Evolutionary conservation across 2,888 invertebrate species (phyloP).

Genomic region (Lymantria dispar): DNA sequence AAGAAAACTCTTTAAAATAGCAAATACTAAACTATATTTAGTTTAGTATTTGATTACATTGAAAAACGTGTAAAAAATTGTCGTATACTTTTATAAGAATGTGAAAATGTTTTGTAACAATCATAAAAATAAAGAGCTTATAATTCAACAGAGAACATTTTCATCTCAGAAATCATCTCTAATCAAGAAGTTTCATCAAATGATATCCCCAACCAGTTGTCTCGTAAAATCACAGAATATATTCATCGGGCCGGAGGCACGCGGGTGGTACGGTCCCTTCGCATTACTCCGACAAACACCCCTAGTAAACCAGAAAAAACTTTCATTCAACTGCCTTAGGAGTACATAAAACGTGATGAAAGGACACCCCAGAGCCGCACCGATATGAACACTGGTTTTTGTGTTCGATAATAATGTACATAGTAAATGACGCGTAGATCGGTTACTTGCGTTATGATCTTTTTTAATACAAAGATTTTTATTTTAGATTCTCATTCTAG

Average conservation of each 20-base stretch:
- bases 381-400: constrained; percentile 44
- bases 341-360: constrained; percentile 57
- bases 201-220: constrained; percentile 27
- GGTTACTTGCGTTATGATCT: not conserved
- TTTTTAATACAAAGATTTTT: not conserved
- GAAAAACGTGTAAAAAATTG: too few relatives aligned
- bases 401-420: constrained; percentile 34
- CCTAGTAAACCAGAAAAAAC: constrained; percentile 54
- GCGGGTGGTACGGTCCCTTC: constrained; percentile 28
- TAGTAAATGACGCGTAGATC: constrained; percentile 10
- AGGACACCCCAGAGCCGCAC: constrained; percentile 43
- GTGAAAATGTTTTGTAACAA: too few relatives aligned
- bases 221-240: constrained; percentile 43
- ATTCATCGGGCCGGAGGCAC: constrained; percentile 34
- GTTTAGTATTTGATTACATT: too few relatives aligned
- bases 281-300: constrained; percentile 45
- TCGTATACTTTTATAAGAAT: too few relatives aligned
- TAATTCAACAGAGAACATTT: constrained; percentile 6
- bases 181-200: constrained; percentile 37
- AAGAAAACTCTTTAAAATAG: too few relatives aligned
- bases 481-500: too few relatives aligned
- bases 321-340: constrained; percentile 51
- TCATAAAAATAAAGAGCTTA: too few relatives aligned
- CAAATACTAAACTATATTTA: too few relatives aligned
- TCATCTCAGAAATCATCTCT: not conserved